These are phyloP conservation scores for Hofmannophila pseudospretella DNA, from an alignment of 2,888 invertebrate genomes.

Conservation along the genomic window DNA sequence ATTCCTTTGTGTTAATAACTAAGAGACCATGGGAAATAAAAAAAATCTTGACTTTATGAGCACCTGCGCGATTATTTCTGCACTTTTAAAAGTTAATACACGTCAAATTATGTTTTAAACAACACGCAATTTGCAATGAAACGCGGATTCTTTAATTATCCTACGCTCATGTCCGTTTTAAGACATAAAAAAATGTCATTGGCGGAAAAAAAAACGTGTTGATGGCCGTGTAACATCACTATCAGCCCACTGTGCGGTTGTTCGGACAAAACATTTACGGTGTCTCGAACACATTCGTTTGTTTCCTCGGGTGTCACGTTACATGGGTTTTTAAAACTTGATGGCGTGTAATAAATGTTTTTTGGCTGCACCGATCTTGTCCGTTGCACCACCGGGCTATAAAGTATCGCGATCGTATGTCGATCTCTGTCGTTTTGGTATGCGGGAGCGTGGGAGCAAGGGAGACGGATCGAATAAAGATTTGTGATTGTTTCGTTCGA, in stretches of 20 bases:
- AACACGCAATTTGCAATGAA: slow-evolving; percentile 13
- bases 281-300: slow-evolving; percentile 46
- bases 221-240: slow-evolving; percentile 23
- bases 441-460: slow-evolving; percentile 20
- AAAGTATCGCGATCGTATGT: slow-evolving; percentile 34
- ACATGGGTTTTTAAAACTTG: slow-evolving; percentile 67
- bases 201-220: slow-evolving; percentile 14
- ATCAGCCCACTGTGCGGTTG: slow-evolving; percentile 42
- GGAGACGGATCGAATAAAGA: slow-evolving; percentile 26
- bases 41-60: slow-evolving; percentile 22
- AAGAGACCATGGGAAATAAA: slow-evolving; percentile 19
- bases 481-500: slow-evolving; percentile 44
- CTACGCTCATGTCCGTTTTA: slow-evolving; percentile 6
- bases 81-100: slow-evolving; percentile 26
- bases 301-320: slow-evolving; percentile 58
- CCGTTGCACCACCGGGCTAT: slow-evolving; percentile 44
- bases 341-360: slow-evolving; percentile 68
- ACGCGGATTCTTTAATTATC: slow-evolving; percentile 12
- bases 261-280: slow-evolving; percentile 34
- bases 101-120: slow-evolving; percentile 22
- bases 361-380: slow-evolving; percentile 54
- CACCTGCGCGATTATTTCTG: slow-evolving; percentile 25
- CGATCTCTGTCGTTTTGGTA: slow-evolving; percentile 19
- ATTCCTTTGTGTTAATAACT: slow-evolving; percentile 39
- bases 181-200: slow-evolving; percentile 1